A percentile compares a stretch with the other conserved stretches of the same genome.
Evolutionary conservation across 2,888 invertebrate genomes (phyloP).

Genomic region (Trichogramma evanescens): DNA sequence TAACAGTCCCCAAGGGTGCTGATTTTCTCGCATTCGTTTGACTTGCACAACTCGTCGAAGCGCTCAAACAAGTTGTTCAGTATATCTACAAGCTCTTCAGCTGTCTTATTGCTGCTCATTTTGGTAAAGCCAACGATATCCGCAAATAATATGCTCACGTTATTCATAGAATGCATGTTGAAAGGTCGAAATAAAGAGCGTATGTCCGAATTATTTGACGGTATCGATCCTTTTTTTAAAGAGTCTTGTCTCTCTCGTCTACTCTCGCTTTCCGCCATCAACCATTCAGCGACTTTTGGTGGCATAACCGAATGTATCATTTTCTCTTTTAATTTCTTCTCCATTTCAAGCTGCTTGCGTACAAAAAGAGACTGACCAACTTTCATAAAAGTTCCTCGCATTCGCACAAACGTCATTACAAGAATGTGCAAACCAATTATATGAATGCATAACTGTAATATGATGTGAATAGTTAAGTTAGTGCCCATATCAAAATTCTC

Average conservation of each 20-base stretch:
- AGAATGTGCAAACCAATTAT: conserved; percentile 87
- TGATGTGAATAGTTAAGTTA: conserved; percentile 59
- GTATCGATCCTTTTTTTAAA: conserved; percentile 44
- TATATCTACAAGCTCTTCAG: conserved; percentile 90
- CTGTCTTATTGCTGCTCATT: conserved; percentile 95
- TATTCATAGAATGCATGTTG: conserved; percentile 94
- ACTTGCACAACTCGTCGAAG: conserved; percentile 83
- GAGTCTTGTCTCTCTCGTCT: conserved; percentile 55
- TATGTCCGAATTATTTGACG: conserved; percentile 56
- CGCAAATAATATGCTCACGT: conserved; percentile 93
- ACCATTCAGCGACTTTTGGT: conserved; percentile 80
- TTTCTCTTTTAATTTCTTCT: conserved; percentile 89
- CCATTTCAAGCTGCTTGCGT: conserved; percentile 81
- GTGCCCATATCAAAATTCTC: conserved; percentile 28
- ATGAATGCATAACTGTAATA: conserved; percentile 85
- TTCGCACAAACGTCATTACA: conserved; percentile 85
- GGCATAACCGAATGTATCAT: conserved; percentile 99
- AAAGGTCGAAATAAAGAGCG: conserved; percentile 87
- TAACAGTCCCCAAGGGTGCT: conserved; percentile 92
- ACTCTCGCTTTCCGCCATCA: conserved; percentile 68
- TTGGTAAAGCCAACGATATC: conserved; percentile 97
- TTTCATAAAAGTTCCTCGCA: conserved; percentile 94
- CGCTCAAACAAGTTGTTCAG: conserved; percentile 93
- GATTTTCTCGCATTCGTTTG: conserved; percentile 92
- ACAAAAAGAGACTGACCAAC: conserved; percentile 87